Evolutionary conservation across 2,888 invertebrate genomes (phyloP), one percentile per base, ranked within the genome.

Genomic region (Drosophila kambysellisi): DNA sequence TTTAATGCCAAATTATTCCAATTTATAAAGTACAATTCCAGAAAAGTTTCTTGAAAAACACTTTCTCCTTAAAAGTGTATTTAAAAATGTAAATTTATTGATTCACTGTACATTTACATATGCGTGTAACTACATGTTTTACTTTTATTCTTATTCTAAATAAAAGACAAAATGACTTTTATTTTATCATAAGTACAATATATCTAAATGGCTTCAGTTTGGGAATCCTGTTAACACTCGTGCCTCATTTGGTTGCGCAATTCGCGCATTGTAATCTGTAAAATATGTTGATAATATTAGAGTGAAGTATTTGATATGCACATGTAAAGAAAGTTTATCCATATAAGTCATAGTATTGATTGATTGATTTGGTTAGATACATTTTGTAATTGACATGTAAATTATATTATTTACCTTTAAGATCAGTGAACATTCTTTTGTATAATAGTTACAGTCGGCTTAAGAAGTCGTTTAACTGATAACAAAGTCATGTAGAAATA

Each of bases 191-290:
- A 29, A 56, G 32, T 57, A 30, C 8, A 46, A 25, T 9, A 43
- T 43, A 20, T 43, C 29, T 48, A 20, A 15, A 15, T 29, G 5
- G 4, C 35, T 37, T 50, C 30, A 9, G n/a, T 50, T 50, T 5
- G 8, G 48, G n/a, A 29, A 30, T 60, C 37, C 30, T 15, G 15
- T 37, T 51, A 37, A 30, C 17, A 52, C 53, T 79, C 75, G 30
- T 75, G 75, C 32, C 81, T 70, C 78, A 82, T 76, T 82, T 84
- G 84, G 25, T 79, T 76, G 56, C 85, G 85, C 58, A 85, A 70
- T 62, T 85, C 88, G 46, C 88, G 88, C 85, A 88, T 88, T 17
- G 88, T 85, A 8, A 85, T 81, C 85, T 85, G 85, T 33, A 88
- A 80, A 50, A 65, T 59, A 59, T 12, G 35, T 63, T 41, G 25